phyloP scores from a whole-genome alignment of 2,888 invertebrate species.

The Rosalia funebris region DNA sequence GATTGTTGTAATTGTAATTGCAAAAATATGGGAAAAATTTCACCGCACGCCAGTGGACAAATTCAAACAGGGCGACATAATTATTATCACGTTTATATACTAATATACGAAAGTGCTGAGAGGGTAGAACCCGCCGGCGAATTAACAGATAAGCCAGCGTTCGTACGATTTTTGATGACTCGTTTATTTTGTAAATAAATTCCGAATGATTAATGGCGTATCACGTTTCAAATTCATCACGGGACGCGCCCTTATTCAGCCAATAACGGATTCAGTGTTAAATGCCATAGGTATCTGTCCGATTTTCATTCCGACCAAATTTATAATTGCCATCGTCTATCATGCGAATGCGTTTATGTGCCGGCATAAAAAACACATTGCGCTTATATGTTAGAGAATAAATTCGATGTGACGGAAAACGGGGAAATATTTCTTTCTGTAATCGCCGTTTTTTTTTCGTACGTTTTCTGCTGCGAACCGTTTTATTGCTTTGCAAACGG shows the following conservation, averaged over 20 bases:
- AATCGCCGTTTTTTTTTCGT: background rate
- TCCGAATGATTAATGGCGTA: conserved; percentile 20
- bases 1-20: too few species aligned
- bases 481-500: background rate
- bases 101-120: background rate
- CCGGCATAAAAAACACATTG: conserved; percentile 10
- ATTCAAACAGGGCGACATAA: too few species aligned
- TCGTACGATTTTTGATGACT: conserved; percentile 19
- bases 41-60: too few species aligned
- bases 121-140: background rate
- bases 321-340: conserved; percentile 13
- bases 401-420: background rate
- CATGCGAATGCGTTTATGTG: conserved; percentile 1
- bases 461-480: background rate
- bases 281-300: conserved; percentile 10
- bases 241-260: conserved; percentile 2
- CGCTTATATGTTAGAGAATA: background rate
- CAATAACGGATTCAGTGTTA: conserved; percentile 9
- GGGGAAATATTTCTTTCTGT: background rate
- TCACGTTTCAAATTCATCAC: conserved; percentile 21
- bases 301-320: conserved; percentile 14
- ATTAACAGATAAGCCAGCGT: conserved; percentile 13
- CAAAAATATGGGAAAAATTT: too few species aligned
- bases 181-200: conserved; percentile 25
- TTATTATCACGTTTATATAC: too few species aligned